Base-by-base conservation (phyloP, 1,140 invertebrate genomes). In the Eueides isabella region DNA sequence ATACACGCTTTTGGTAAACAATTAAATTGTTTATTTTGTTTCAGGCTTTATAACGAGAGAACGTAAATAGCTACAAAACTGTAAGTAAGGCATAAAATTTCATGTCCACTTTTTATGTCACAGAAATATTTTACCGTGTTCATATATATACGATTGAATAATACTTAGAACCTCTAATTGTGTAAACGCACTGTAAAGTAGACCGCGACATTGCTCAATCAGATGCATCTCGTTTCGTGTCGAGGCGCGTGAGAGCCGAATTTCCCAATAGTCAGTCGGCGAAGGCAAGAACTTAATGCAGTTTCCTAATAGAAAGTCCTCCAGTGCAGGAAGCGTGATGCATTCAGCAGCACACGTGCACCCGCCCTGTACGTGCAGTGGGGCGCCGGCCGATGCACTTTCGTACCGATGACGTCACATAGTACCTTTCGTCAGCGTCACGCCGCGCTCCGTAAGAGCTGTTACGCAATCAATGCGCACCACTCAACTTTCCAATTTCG, bases 401-500 rank as follows among this genome's bases (percentile, higher is more conserved):
- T 92, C 87, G 81, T 90, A 81, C 68, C 81, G 83, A 75, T 91
- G 90, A 92, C 91, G 91, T 92, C 91, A 92, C 86, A 71, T 71
- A 74, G 81, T 87, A 85, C 91, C 89, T 92, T 91, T 91, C 91
- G 91, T 86, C 91, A 91, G 89, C 88, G 91, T 91, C 89, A 92
- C 85, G 83, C 83, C 86, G 87, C 84, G 82, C 82, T 85, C 87
- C 83, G 90, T 91, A 92, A 92, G 87, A 91, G 87, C 84, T 83
- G 83, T 93, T 93, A 91, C 81, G 89, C 87, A 93, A 93, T 85
- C 73, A 83, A 85, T 81, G 87, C 88, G 87, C 88, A 83, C 86
- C 83, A 83, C 88, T 92, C 87, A 84, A 91, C 91, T 93, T 93
- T 93, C 91, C 91, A 93, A 93, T 93, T 93, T 92, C 89, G 88